These are phyloP conservation scores for Umimayanthus kanabou DNA, from an alignment of 92 coral and sea anemone species.

Conservation along the genomic window DNA sequence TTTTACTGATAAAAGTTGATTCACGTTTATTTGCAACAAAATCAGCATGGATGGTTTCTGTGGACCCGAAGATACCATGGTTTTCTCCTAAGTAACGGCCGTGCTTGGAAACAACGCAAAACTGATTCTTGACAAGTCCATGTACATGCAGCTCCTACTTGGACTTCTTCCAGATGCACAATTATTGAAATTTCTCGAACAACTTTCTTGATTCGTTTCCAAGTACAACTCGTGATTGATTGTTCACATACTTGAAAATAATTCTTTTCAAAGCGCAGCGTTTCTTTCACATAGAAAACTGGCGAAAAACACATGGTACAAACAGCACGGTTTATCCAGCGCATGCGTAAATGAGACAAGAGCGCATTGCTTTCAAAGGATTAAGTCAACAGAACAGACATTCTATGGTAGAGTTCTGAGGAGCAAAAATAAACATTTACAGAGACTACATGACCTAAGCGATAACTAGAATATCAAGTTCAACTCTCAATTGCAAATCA, in stretches of 20 bases:
- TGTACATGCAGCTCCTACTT: neutral
- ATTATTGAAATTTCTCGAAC: constrained; percentile 6
- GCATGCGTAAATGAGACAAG: constrained; percentile 22
- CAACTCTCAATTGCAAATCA: constrained; percentile 22
- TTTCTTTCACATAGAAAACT: constrained; percentile 7
- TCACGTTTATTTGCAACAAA: constrained; percentile 16
- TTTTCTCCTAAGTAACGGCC: constrained; percentile 68
- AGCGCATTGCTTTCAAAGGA: neutral
- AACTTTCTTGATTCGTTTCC: constrained; percentile 1
- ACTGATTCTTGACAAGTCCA: neutral
- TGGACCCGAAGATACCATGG: constrained; percentile 63
- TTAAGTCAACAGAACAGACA: constrained; percentile 15
- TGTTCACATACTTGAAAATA: constrained; percentile 37
- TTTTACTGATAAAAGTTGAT: neutral
- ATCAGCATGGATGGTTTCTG: constrained; percentile 40
- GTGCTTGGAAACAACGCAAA: constrained; percentile 43
- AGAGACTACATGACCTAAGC: constrained; percentile 23
- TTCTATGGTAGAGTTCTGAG: neutral
- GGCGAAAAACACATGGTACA: constrained; percentile 10
- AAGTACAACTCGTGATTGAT: constrained; percentile 55
- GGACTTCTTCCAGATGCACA: neutral
- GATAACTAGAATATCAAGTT: constrained; percentile 32
- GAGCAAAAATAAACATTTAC: constrained; percentile 28
- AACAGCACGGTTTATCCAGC: neutral
- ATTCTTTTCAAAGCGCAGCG: constrained; percentile 14